A percentile compares a stretch with the other conserved stretches of the same genome.
phyloP scores from a whole-genome alignment of 1,140 invertebrate genomes.

The Solenopsis invicta region DNA sequence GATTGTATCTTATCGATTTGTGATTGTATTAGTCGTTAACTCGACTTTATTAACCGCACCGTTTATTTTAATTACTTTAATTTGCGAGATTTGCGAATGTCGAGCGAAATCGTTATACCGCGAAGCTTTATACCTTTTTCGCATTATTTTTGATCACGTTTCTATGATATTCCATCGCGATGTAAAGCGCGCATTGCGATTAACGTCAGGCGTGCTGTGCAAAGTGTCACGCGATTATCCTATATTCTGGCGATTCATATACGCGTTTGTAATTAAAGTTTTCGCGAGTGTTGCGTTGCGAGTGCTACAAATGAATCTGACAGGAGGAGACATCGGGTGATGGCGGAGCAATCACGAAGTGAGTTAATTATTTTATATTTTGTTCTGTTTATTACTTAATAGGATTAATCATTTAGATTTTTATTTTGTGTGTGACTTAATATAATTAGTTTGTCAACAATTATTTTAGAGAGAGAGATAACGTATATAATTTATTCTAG shows the following conservation, averaged over 20 bases:
- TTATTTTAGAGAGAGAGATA: too few species aligned
- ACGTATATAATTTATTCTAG: too few species aligned
- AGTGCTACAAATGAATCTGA: not conserved
- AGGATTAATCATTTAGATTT: not conserved
- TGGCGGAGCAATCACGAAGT: not conserved
- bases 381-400: not conserved
- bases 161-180: not conserved
- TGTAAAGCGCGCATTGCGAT: not conserved
- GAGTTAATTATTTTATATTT: not conserved
- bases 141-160: not conserved
- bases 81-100: not conserved
- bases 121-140: slow-evolving; percentile 6
- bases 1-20: slow-evolving; percentile 1
- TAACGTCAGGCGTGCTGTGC: not conserved
- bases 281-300: not conserved
- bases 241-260: not conserved
- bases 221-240: not conserved
- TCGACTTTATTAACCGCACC: not conserved
- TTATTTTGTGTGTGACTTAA: not conserved
- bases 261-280: not conserved
- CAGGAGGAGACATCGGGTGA: not conserved
- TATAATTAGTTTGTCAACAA: too few species aligned
- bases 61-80: not conserved
- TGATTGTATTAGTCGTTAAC: slow-evolving; percentile 4
- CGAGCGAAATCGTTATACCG: not conserved